phyloP scores from a whole-genome alignment of 2,888 invertebrate species.

The Holacanthella duospinosa region DNA sequence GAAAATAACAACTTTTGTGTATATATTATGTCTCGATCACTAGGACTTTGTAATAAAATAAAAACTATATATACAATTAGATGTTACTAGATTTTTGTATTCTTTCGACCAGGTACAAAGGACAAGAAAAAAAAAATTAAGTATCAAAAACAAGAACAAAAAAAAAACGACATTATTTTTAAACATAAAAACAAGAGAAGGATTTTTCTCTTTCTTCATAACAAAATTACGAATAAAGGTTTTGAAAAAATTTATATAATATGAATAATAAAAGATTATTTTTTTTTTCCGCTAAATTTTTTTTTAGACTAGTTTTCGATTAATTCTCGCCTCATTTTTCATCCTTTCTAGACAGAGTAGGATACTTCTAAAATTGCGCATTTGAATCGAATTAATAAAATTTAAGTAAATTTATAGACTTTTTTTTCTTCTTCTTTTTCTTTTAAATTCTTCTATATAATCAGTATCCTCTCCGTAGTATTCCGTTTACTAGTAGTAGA shows the following conservation, averaged over 20 bases:
- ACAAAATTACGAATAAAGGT: not conserved
- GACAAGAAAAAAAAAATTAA: conserved; percentile 6
- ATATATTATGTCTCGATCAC: conserved; percentile 3
- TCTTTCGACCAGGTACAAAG: conserved; percentile 5
- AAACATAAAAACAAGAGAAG: conserved; percentile 2
- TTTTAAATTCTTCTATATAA: no score
- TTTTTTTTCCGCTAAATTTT: not conserved
- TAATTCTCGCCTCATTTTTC: not conserved
- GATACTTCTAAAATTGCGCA: not conserved
- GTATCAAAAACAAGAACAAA: conserved; percentile 3
- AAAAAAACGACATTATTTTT: not conserved
- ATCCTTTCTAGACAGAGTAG: not conserved
- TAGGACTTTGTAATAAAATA: conserved; percentile 4
- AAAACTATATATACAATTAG: conserved; percentile 1
- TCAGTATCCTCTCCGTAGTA: no score
- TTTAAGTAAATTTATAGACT: no score
- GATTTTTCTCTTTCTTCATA: not conserved
- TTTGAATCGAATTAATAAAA: not conserved
- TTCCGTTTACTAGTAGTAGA: no score
- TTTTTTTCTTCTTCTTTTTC: no score
- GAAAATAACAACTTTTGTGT: conserved; percentile 1
- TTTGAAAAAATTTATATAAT: not conserved
- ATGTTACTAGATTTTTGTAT: conserved; percentile 1
- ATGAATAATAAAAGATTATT: not conserved
- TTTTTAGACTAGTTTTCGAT: not conserved